Base-by-base conservation (phyloP, 2,113 vertebrate genomes). In the Anolis carolinensis region DNA sequence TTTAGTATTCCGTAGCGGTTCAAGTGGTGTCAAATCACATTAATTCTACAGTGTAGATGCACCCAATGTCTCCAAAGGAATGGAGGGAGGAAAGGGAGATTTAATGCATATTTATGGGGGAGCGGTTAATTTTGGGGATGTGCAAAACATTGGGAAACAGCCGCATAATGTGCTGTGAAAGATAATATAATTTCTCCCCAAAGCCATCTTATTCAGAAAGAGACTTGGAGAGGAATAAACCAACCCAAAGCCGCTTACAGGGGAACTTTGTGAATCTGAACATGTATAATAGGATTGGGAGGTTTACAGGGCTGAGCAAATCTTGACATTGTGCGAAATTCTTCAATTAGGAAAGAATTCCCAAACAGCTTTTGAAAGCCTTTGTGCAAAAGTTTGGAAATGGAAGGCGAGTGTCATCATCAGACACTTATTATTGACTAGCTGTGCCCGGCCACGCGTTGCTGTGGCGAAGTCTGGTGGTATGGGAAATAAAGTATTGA, bases 241-340 rank as follows among this genome's bases (percentile, higher is more conserved):
- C 67, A 2, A 0, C 62, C 34, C 36, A 89, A 93, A 94, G 90
- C 81, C 91, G 89, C 91, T 93, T 93, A 91, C n/a, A n/a, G 52
- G 81, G 50, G 16, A 93, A 92, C 83, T 85, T 71, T 75, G 48
- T 87, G 83, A 92, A 91, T 90, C 81, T 63, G 89, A 82, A 91
- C 90, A 91, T n/a, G 90, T 93, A 93, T n/a, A n/a, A 94, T 89
- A 92, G 68, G 93, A 85, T 93, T 92, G 91, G 79, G 16, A 84
- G 86, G 78, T 93, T 88, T 88, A 91, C n/a, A 91, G 90, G n/a
- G 71, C 81, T 88, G 88, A 50, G 91, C 89, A 93, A 1, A 63
- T 14, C 86, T 74, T 77, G 77, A 89, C 68, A 59, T 36, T 72
- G 87, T 88, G 59, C 71, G 44, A 87, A 91, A 81, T 9, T 52